Conservation (phyloP, 2,113 vertebrate species). For the Ochotona curzoniae region DNA sequence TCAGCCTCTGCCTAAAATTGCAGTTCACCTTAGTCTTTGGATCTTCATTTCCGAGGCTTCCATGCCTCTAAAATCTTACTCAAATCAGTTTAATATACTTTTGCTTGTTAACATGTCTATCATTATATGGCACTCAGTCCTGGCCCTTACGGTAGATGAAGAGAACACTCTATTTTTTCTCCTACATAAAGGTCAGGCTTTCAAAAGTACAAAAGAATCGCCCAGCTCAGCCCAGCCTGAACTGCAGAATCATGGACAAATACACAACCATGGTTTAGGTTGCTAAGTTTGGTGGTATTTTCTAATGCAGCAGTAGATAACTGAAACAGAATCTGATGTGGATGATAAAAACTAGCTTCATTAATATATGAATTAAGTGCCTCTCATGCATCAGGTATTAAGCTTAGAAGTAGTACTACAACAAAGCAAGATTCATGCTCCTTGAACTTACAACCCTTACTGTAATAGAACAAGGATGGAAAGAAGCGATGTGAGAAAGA, state of each 20-base stretch:
- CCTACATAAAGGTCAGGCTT: neutral
- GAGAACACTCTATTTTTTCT: neutral
- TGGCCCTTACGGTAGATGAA: too few relatives aligned
- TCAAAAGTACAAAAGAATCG: neutral
- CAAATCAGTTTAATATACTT: neutral
- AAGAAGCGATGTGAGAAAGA: neutral
- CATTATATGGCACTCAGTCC: neutral
- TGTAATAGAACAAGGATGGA: neutral
- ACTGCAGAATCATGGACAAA: neutral
- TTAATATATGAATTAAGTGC: neutral
- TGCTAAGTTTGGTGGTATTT: neutral
- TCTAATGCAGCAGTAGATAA: too few relatives aligned
- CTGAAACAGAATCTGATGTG: neutral
- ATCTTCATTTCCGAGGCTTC: neutral
- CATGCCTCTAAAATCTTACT: neutral
- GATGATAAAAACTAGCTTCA: neutral
- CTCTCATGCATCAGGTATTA: neutral
- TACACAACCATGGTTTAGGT: too few relatives aligned
- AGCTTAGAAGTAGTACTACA: neutral
- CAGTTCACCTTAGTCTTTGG: neutral
- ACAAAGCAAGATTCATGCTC: neutral
- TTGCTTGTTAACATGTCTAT: neutral
- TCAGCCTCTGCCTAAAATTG: neutral
- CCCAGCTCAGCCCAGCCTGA: neutral
- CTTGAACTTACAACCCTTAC: neutral